Base-by-base conservation (phyloP, 2,888 invertebrate species). In the Oligia latruncula region DNA sequence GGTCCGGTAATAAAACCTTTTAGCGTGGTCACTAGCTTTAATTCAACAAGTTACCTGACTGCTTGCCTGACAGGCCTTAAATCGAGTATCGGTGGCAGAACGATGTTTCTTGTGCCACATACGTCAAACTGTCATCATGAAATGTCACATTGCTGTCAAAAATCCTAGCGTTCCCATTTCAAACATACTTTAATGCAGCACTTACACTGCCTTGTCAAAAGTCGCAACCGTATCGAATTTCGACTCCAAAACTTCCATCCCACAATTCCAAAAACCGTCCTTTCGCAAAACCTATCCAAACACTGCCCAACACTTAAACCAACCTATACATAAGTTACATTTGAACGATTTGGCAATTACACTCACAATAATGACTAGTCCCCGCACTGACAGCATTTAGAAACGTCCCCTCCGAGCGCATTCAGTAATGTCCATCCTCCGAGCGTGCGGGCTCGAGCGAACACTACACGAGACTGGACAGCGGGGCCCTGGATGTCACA, bases 401-500 rank as follows among this genome's bases (percentile, higher is more conserved):
- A 90, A 92, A 83, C 89, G 91, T 91, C 90, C 92, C n/a, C 46
- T 46, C 1, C n/a, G 55, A 35, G 29, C 60, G n/a, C 65, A 46
- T 77, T 80, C 88, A 89, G 86, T 89, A 93, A 86, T 90, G 92
- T 91, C 90, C 92, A 85, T 94, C 92, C 79, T 92, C 93, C 81
- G 91, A 89, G 89, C 92, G 92, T 90, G 93, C 95, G 94, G 94
- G 93, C 89, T 95, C 93, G 86, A 95, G 92, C 92, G 94, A 91
- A 93, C 95, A 97, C 97, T 97, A 97, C 93, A 98, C 98, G 88
- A 98, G 95, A 84, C 98, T 97, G 17, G 98, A 98, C 90, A 98
- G 97, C 72, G 98, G 98, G 81, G 98, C 98, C 91, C 98, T 95
- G 71, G 97, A 97, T 17, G 97, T 97, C 46, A 98, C 98, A 0